Conservation (phyloP, 1,140 invertebrate genomes). For the Pseudoatta argentina region DNA sequence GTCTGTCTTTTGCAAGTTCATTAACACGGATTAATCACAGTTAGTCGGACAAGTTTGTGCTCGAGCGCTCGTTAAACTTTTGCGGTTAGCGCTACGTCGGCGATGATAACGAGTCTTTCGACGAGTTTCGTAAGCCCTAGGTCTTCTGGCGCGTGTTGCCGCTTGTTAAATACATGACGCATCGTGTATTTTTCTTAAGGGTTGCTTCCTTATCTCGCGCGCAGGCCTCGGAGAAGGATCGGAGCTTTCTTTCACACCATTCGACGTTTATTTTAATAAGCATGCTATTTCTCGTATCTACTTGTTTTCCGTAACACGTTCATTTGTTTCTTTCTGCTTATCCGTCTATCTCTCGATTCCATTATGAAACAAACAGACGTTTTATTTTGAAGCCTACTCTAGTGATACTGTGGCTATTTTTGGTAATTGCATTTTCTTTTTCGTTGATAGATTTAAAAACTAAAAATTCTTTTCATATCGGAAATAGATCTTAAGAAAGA, state of each 20-base stretch:
- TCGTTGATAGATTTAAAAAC: background rate
- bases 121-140: conserved; percentile 62
- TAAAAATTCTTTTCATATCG: background rate
- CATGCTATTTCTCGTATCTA: background rate
- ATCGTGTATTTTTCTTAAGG: conserved; percentile 58
- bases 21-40: conserved; percentile 5
- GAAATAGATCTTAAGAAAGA: background rate
- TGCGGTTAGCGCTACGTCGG: conserved; percentile 71
- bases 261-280: conserved; percentile 53
- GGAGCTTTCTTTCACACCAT: conserved; percentile 5
- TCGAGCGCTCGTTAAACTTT: conserved; percentile 76
- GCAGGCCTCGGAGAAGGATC: background rate
- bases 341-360: background rate
- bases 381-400: background rate
- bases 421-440: background rate
- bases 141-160: conserved; percentile 23
- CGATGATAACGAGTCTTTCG: conserved; percentile 69
- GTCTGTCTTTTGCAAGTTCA: background rate
- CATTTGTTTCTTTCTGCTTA: background rate
- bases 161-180: conserved; percentile 50
- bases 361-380: background rate
- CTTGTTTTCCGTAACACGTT: background rate
- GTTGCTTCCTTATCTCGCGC: conserved; percentile 42
- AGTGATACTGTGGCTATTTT: background rate
- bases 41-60: background rate